These are phyloP conservation scores for Picathartes gymnocephalus DNA, from an alignment of 2,113 vertebrate species.

Conservation along the genomic window DNA sequence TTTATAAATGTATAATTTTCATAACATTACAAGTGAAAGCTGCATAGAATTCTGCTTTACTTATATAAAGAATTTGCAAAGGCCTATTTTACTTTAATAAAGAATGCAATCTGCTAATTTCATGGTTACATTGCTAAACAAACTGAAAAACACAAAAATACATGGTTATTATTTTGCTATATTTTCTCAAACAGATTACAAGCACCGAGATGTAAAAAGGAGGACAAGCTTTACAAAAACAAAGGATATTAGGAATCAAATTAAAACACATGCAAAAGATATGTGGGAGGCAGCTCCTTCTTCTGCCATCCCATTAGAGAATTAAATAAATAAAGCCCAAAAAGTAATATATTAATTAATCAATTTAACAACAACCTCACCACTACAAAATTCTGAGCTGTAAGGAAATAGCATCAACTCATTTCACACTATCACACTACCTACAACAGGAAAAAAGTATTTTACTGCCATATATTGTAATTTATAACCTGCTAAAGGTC, in stretches of 20 bases:
- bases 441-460: background rate
- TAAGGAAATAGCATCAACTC: background rate
- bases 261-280: background rate
- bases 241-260: background rate
- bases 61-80: background rate
- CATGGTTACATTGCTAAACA: background rate
- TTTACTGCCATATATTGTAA: background rate
- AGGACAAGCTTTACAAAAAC: background rate
- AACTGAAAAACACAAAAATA: background rate
- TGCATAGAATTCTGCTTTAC: background rate
- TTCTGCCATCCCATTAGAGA: background rate
- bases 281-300: background rate
- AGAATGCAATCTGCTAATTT: constrained; percentile 23
- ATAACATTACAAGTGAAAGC: background rate
- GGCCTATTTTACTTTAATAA: background rate
- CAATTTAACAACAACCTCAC: background rate
- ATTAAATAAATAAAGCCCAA: background rate
- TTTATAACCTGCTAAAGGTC: background rate
- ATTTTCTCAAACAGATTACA: background rate
- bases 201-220: background rate
- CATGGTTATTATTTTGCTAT: background rate
- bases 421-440: background rate
- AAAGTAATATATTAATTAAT: background rate
- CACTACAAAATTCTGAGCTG: background rate
- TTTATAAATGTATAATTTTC: constrained; percentile 18